Percentiles rank a stretch among this genome's conserved stretches.
phyloP scores from a whole-genome alignment of 1,140 invertebrate genomes.

The Belonocnema kinseyi region DNA sequence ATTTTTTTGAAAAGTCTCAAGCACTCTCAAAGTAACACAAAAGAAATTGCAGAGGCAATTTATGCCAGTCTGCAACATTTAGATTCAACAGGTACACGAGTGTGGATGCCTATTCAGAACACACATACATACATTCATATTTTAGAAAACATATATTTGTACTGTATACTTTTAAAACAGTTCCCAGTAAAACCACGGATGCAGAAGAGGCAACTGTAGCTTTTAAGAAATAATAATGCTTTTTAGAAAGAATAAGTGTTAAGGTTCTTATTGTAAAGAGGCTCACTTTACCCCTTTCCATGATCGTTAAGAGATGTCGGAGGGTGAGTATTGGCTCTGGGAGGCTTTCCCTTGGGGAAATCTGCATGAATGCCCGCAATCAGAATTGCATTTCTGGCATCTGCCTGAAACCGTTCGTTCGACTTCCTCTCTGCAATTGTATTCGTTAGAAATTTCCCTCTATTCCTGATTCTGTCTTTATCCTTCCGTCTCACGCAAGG shows the following conservation, averaged over 20 bases:
- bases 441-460: slow-evolving; percentile 32
- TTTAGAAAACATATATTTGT: no score
- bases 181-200: no score
- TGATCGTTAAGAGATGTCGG: neutral
- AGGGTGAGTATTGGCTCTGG: slow-evolving; percentile 1
- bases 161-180: no score
- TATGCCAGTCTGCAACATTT: no score
- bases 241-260: neutral
- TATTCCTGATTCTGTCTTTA: slow-evolving; percentile 32
- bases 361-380: slow-evolving; percentile 64
- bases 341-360: slow-evolving; percentile 52
- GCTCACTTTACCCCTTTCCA: neutral
- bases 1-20: no score
- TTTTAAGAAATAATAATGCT: slow-evolving; percentile 2
- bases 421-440: slow-evolving; percentile 46
- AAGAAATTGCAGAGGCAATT: no score
- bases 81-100: no score
- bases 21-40: no score
- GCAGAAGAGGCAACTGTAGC: neutral
- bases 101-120: no score
- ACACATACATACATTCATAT: no score
- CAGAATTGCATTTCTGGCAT: slow-evolving; percentile 60
- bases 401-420: slow-evolving; percentile 49
- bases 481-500: neutral
- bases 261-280: neutral